A percentile compares a stretch with the other conserved stretches of the same genome.
Conservation (phyloP, 2,888 invertebrate genomes). For the Trichogramma dendrolimi region DNA sequence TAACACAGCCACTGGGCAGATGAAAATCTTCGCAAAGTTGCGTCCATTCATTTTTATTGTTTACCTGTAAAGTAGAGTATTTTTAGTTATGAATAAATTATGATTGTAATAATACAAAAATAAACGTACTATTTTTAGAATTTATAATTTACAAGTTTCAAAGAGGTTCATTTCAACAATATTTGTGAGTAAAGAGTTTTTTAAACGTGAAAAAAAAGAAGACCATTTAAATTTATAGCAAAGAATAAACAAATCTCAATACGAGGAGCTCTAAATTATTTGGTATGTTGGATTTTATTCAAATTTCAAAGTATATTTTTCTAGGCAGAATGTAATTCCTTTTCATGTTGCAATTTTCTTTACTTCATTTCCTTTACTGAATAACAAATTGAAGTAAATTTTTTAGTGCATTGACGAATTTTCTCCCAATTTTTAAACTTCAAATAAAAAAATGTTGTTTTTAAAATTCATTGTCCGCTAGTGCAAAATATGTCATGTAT, state of each 20-base stretch:
- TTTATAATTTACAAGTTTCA: too few species aligned
- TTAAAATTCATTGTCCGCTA: background rate
- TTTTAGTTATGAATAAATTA: background rate
- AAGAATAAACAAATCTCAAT: background rate
- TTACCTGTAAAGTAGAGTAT: slow-evolving; percentile 62
- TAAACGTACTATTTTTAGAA: too few species aligned
- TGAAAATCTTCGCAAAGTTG: slow-evolving; percentile 71
- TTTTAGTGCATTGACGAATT: background rate
- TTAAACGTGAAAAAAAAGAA: background rate
- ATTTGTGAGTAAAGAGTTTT: background rate
- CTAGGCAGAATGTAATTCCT: background rate
- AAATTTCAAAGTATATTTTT: background rate
- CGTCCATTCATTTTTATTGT: slow-evolving; percentile 84
- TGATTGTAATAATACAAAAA: background rate
- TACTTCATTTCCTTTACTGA: background rate
- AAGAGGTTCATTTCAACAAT: background rate
- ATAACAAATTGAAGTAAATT: background rate
- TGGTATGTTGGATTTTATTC: background rate
- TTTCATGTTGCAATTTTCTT: background rate
- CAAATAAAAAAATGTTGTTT: background rate
- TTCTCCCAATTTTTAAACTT: background rate
- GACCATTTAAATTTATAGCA: background rate
- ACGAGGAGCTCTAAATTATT: background rate
- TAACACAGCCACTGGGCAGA: slow-evolving; percentile 80
- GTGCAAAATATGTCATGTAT: too few species aligned